Evolutionary conservation across 2,888 invertebrate genomes (phyloP), one percentile per base, ranked within the genome.

Genomic region (Xanthorhoe spadicearia): DNA sequence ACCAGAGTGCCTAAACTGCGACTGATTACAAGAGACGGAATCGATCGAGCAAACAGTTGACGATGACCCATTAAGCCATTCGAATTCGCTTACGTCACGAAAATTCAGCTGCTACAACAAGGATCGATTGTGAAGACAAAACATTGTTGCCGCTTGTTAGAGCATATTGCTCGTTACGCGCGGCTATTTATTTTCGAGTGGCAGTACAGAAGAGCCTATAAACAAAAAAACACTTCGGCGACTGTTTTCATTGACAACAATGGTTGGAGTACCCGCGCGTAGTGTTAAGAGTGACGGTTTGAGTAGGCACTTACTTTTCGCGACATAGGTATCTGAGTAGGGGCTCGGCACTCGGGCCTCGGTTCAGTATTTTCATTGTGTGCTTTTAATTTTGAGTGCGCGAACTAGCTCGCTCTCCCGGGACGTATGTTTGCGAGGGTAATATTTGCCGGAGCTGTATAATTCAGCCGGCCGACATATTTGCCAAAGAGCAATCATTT

Each of bases 321-420:
- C 91, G 92, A 92, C 90, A 88, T 87, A 89, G 89, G 89, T 88
- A 89, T 88, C 89, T 77, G 82, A 89, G 86, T 86, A 87, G 88
- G 88, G 89, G 85, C 80, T 78, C 55, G 53, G 32, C 61, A 53
- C 51, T 59, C 23, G 51, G 57, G 48, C 38, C 86, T 86, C 83
- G 72, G 87, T 85, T 82, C 92, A 90, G 92, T 94, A 94, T 94
- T 94, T 94, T 94, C 94, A 94, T 94, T 94, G 94, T 94, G 88
- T 94, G 93, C 94, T 94, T 94, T 94, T 94, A 94, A 94, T 94
- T 94, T 94, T 94, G 94, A 94, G 94, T 94, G 94, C 93, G 94
- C 94, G 94, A 94, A 94, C 94, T 94, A 94, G 93, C 94, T 92
- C 88, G 88, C 90, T 92, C 92, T 92, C 93, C 80, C 84, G 92